Base-by-base conservation (phyloP, 2,888 invertebrate genomes). In the Tinea pellionella region DNA sequence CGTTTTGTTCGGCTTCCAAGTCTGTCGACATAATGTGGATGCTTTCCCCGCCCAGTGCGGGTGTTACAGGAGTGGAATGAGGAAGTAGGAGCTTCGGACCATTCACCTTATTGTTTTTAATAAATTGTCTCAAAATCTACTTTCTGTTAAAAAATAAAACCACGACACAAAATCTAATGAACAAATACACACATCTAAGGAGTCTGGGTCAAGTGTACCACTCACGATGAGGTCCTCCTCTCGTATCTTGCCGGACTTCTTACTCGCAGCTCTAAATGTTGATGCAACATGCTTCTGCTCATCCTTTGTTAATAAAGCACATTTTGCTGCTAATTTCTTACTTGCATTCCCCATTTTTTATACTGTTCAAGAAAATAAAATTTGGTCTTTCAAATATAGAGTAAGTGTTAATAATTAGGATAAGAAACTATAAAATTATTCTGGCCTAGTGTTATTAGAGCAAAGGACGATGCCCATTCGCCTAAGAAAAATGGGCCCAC, bases 201-300 rank as follows among this genome's bases (percentile, higher is more conserved):
- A 80, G 68, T 75, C 83, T 69, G 84, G 77, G 64, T 85, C 85
- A 79, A 86, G 67, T 75, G 73, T 78, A 65, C 80, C 81, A 86
- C 88, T 89, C 87, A 91, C 91, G 78, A 90, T 90, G 73, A 92
- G 86, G 73, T 91, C 91, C 62, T 91, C 91, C 78, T 92, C 91
- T 61, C 90, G 80, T 61, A 91, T 90, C 72, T 80, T 85, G 63
- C 91, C 91, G 0, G 90, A 90, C 77, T 91, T 91, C 73, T 89
- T 90, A 69, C 91, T 91, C 60, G 89, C 91, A 2, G 89, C 78
- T 60, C 89, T 78, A 77, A 91, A 92, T 0, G 90, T 90, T 51
- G 87, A 87, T 3, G 90, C 90, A 0, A 92, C 89, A 67, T 90
- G 85, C 64, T 90, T 88, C 71, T 91, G 90, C 66, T 92, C 91